Percentiles rank a stretch among this genome's conserved stretches.
Conservation (phyloP, 1,140 invertebrate genomes). For the Notospermus geniculatus region DNA sequence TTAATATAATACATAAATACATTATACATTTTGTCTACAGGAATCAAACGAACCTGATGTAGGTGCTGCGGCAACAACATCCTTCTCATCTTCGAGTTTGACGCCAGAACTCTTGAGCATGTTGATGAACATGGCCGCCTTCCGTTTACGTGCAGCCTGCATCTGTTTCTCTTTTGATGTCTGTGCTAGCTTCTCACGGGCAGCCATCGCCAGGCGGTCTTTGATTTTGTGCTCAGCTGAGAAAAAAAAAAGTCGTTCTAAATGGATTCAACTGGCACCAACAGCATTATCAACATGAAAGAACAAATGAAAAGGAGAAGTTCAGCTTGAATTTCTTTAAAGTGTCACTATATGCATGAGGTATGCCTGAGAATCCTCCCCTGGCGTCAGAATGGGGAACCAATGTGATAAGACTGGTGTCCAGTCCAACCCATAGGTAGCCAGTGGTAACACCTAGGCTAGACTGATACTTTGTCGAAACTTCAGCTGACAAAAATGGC, state of each 20-base stretch:
- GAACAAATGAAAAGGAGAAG: too few relatives aligned
- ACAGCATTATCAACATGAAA: too few relatives aligned
- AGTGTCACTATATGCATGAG: too few relatives aligned
- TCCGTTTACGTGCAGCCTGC: conserved; percentile 69
- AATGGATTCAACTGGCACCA: not conserved
- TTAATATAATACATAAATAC: not conserved
- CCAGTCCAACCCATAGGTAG: too few relatives aligned
- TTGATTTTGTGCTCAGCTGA: conserved; percentile 65
- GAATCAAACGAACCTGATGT: not conserved
- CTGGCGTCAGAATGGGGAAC: too few relatives aligned
- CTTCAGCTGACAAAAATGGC: too few relatives aligned
- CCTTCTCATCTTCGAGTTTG: conserved; percentile 13
- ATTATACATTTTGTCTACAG: too few relatives aligned
- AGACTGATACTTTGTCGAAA: too few relatives aligned
- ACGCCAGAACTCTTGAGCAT: conserved; percentile 43
- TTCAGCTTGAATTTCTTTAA: too few relatives aligned
- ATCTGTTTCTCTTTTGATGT: conserved; percentile 66
- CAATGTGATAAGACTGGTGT: too few relatives aligned
- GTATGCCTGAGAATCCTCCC: too few relatives aligned
- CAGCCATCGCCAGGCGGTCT: conserved; percentile 64
- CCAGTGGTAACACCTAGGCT: too few relatives aligned
- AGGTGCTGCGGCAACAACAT: not conserved
- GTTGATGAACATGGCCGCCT: conserved; percentile 57
- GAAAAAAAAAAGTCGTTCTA: conserved; percentile 14
- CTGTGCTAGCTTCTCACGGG: conserved; percentile 62